Evolutionary conservation across 2,888 invertebrate species (phyloP).

Genomic region (Megastigmus dorsalis): DNA sequence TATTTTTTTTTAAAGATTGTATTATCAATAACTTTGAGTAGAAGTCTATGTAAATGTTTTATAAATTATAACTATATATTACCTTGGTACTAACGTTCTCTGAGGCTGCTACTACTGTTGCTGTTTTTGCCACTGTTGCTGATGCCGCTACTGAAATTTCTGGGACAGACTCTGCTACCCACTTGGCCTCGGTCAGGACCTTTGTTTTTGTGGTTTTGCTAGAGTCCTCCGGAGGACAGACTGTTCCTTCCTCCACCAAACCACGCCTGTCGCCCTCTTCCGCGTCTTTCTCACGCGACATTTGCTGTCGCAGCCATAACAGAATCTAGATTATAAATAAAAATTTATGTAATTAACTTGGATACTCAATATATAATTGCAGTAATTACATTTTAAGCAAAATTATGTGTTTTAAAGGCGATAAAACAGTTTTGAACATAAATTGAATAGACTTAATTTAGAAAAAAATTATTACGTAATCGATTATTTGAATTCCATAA

Average conservation of each 20-base stretch:
- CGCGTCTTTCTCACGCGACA: slow-evolving; percentile 74
- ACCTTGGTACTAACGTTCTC: slow-evolving; percentile 59
- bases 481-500: not conserved
- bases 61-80: too few species aligned
- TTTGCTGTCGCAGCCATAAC: slow-evolving; percentile 74
- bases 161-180: slow-evolving; percentile 65
- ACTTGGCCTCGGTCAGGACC: slow-evolving; percentile 67
- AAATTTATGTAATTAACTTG: not conserved
- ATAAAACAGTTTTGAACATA: too few species aligned
- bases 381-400: too few species aligned
- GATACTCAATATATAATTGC: too few species aligned
- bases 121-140: slow-evolving; percentile 6
- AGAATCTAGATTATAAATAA: slow-evolving; percentile 62
- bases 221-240: slow-evolving; percentile 62
- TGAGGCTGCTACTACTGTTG: slow-evolving; percentile 39
- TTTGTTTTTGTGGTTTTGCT: slow-evolving; percentile 61
- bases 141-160: slow-evolving; percentile 35
- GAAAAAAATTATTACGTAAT: not conserved
- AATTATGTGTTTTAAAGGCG: too few species aligned
- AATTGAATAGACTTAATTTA: too few species aligned
- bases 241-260: slow-evolving; percentile 71
- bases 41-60: too few species aligned
- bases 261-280: slow-evolving; percentile 72
- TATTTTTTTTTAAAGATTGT: too few species aligned
- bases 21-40: too few species aligned